Evolutionary conservation across 2,113 vertebrate genomes (phyloP), one percentile per base, ranked within the genome.

Genomic region (Alligator mississippiensis): DNA sequence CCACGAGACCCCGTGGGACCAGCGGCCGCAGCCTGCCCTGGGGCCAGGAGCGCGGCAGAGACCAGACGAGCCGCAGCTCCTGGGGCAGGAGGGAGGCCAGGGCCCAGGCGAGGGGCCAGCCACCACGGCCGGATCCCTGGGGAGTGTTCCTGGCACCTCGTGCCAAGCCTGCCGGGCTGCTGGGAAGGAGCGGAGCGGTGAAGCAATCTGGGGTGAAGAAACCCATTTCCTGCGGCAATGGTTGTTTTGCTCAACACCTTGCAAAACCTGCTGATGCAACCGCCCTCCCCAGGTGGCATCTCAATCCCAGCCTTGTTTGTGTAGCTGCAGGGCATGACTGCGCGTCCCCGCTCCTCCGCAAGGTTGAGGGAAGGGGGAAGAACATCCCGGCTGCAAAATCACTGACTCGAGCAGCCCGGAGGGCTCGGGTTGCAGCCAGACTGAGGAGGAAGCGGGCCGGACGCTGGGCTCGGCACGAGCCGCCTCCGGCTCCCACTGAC

Each of bases 161-260:
- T 74, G 27, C 72, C 63, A 63, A 95, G 85, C 66, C 66, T 1
- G 2, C 77, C 4, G 7, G 38, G 62, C 1, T 94, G 94, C 86
- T 90, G 95, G 96, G 95, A 96, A 95, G 83, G 60, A 80, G 90
- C n/a, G 2, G 74, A 68, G 86, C 0, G 3, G 79, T 96, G 96
- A 94, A 68, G 96, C 96, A 97, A 97, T 91, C 75, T 87, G 77
- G 25, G 81, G 86, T 87, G 94, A 96, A 89, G 95, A 89, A 95
- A 86, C 19, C 92, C 82, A 91, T 96, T 96, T 97, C 97, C 92
- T 96, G 97, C 90, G 93, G 95, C 94, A 66, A 75, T 77, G 89
- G 90, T 79, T 92, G 95, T 87, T 95, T 97, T 97, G 95, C 94
- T 95, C 96, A 97, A 96, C 5, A 18, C 63, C 94, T 91, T 84